Percentiles rank a stretch among this genome's conserved stretches.
Evolutionary conservation across 2,888 invertebrate genomes (phyloP).

Genomic region (Cinara cedri): DNA sequence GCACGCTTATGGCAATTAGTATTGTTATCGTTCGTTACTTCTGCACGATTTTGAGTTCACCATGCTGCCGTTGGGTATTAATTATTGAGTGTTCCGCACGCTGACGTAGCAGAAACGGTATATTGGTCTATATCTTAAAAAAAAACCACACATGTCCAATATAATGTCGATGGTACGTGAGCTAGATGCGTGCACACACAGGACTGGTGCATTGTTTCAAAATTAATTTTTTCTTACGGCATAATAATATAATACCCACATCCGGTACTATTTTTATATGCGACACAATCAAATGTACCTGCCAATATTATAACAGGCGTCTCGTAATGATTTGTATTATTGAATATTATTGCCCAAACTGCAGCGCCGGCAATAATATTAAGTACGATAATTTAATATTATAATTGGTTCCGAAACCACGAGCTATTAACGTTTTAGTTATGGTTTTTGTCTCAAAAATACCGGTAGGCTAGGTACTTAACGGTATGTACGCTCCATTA

Average conservation of each 20-base stretch:
- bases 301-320: background rate
- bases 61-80: too few species aligned
- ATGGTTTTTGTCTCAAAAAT: conserved; percentile 13
- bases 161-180: too few species aligned
- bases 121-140: background rate
- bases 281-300: background rate
- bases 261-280: background rate
- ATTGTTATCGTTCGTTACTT: too few species aligned
- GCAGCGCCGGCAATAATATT: background rate
- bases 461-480: background rate
- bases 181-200: too few species aligned
- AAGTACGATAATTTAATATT: background rate
- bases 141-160: background rate
- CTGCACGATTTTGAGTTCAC: too few species aligned
- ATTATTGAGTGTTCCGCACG: too few species aligned
- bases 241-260: too few species aligned
- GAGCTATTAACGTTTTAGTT: conserved; percentile 23
- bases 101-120: background rate
- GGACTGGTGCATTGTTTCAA: too few species aligned
- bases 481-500: background rate
- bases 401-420: conserved; percentile 4
- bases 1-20: too few species aligned
- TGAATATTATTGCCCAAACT: conserved; percentile 15
- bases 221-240: too few species aligned
- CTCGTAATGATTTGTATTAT: conserved; percentile 16